phyloP scores from a whole-genome alignment of 2,888 invertebrate species.

The Nowickia ferox region DNA sequence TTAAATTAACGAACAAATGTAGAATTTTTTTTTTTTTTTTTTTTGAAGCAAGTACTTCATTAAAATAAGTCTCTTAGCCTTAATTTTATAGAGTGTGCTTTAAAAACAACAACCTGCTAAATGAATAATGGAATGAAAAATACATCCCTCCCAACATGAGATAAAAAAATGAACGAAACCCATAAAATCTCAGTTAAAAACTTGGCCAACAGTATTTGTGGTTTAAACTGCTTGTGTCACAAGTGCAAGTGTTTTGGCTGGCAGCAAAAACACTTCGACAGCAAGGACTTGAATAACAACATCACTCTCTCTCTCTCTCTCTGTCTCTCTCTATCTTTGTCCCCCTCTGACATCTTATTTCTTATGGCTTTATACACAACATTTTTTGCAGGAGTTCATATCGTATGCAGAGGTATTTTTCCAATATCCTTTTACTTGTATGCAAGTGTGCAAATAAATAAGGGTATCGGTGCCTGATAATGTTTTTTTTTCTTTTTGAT shows the following conservation, averaged over 20 bases:
- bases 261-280: not conserved
- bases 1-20: no score
- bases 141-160: slow-evolving; percentile 7
- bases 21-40: no score
- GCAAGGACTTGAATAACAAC: slow-evolving; percentile 5
- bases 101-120: not conserved
- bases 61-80: not conserved
- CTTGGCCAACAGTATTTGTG: slow-evolving; percentile 63
- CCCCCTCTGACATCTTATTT: not conserved
- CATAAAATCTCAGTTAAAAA: slow-evolving; percentile 59
- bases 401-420: slow-evolving; percentile 14
- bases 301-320: not conserved
- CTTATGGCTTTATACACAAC: slow-evolving; percentile 9
- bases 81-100: not conserved
- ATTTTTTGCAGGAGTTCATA: not conserved
- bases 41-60: not conserved
- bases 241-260: slow-evolving; percentile 61
- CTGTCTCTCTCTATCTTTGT: no score
- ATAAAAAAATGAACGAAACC: not conserved
- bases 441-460: not conserved
- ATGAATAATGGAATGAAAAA: not conserved
- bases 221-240: slow-evolving; percentile 58
- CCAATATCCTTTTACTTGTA: slow-evolving; percentile 1
- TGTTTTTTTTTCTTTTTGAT: not conserved
- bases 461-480: slow-evolving; percentile 7